These are phyloP conservation scores for Clitarchus hookeri DNA, from an alignment of 2,888 invertebrate genomes.

Conservation along the genomic window DNA sequence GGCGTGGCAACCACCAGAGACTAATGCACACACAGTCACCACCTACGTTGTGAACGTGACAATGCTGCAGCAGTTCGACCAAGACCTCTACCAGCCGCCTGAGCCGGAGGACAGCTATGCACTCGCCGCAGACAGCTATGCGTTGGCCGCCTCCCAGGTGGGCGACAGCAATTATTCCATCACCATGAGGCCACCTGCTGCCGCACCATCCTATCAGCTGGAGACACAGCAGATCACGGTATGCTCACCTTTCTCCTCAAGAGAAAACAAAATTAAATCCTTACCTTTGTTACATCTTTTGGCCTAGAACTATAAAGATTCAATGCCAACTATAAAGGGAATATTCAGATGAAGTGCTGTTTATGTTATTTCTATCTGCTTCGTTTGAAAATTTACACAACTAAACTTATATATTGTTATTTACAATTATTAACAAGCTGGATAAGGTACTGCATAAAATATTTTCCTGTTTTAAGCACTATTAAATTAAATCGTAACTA, in stretches of 20 bases:
- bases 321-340: too few species aligned
- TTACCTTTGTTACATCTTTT: background rate
- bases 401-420: too few species aligned
- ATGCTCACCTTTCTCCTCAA: background rate
- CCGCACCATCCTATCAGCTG: conserved; percentile 23
- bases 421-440: too few species aligned
- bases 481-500: too few species aligned
- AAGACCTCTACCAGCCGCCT: conserved; percentile 36
- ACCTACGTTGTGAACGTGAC: conserved; percentile 75
- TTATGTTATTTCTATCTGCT: too few species aligned
- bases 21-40: conserved; percentile 66
- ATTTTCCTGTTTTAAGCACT: too few species aligned
- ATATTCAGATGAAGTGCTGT: too few species aligned
- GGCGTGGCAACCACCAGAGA: conserved; percentile 69
- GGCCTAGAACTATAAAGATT: too few species aligned
- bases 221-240: conserved; percentile 56
- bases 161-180: conserved; percentile 57
- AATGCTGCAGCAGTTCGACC: conserved; percentile 69
- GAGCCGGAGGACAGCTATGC: conserved; percentile 39
- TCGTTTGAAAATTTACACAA: too few species aligned
- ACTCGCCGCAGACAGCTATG: conserved; percentile 34
- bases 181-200: conserved; percentile 46
- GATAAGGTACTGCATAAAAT: too few species aligned
- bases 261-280: background rate
- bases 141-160: conserved; percentile 24